Conservation (phyloP, 2,888 invertebrate species). For the Mesorhabditis belari region DNA sequence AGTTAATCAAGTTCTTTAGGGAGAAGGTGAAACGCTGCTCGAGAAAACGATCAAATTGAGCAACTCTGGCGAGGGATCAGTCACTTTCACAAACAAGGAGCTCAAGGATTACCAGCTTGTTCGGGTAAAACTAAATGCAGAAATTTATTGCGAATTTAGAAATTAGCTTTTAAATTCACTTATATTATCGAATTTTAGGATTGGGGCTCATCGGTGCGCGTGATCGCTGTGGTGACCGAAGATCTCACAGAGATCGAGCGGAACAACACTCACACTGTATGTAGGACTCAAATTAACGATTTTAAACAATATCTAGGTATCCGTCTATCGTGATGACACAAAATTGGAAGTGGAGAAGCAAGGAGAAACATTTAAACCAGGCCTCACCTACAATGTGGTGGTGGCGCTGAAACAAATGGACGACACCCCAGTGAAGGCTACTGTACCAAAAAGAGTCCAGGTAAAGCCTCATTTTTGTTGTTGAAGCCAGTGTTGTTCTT, state of each 20-base stretch:
- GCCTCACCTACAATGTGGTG: slow-evolving; percentile 74
- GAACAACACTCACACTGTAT: slow-evolving; percentile 44
- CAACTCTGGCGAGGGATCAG: slow-evolving; percentile 44
- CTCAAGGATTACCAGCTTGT: slow-evolving; percentile 39
- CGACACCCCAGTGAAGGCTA: slow-evolving; percentile 43
- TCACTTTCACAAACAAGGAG: slow-evolving; percentile 47
- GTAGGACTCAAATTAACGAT: background rate
- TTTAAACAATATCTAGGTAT: slow-evolving; percentile 57
- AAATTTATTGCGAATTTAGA: too few relatives aligned
- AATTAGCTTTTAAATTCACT: background rate
- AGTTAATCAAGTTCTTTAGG: slow-evolving; percentile 7
- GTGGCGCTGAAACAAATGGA: slow-evolving; percentile 51
- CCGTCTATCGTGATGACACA: slow-evolving; percentile 72
- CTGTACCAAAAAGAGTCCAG: slow-evolving; percentile 43
- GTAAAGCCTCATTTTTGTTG: too few relatives aligned
- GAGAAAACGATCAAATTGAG: slow-evolving; percentile 48
- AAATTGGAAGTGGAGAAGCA: slow-evolving; percentile 72
- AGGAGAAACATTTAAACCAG: slow-evolving; percentile 81
- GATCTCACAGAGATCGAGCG: slow-evolving; percentile 64
- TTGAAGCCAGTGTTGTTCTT: too few relatives aligned
- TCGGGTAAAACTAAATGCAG: slow-evolving; percentile 6
- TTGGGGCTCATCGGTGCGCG: slow-evolving; percentile 70
- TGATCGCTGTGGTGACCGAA: slow-evolving; percentile 84
- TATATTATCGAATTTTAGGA: slow-evolving; percentile 35
- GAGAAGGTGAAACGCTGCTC: slow-evolving; percentile 36